phyloP scores from a whole-genome alignment of 2,888 invertebrate species.

The Erynnis tages region DNA sequence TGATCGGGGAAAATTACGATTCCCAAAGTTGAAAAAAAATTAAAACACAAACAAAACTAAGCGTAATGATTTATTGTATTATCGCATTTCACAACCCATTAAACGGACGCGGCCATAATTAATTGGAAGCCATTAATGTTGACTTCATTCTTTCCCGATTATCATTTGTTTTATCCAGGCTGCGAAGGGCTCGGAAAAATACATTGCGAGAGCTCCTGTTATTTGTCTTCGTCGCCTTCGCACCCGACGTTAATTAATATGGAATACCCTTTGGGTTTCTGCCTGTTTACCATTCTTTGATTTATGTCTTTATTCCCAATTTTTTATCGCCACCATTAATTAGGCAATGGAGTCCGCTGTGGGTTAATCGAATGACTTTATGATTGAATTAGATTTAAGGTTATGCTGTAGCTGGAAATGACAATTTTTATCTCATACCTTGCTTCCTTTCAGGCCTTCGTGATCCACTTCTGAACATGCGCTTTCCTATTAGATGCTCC shows the following conservation, averaged over 20 bases:
- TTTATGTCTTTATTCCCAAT: constrained; percentile 58
- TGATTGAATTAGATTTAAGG: neutral
- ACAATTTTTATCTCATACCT: no score
- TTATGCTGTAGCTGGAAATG: no score
- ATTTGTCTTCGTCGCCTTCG: constrained; percentile 78
- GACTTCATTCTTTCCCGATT: constrained; percentile 80
- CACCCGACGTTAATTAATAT: constrained; percentile 76
- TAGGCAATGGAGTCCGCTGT: neutral
- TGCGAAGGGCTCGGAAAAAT: constrained; percentile 70
- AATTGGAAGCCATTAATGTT: constrained; percentile 71
- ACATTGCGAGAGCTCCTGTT: constrained; percentile 68
- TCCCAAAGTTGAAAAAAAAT: neutral
- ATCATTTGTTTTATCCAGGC: constrained; percentile 74
- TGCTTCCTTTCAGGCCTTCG: no score
- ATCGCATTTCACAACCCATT: constrained; percentile 41
- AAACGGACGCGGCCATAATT: constrained; percentile 57
- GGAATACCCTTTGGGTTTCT: constrained; percentile 71
- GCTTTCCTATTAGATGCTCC: no score
- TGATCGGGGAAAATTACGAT: no score
- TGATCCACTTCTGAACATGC: no score
- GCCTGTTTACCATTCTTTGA: constrained; percentile 65
- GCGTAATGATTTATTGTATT: constrained; percentile 31
- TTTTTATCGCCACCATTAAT: constrained; percentile 42
- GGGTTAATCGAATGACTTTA: neutral
- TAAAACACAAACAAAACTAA: constrained; percentile 9